phyloP scores from a whole-genome alignment of 2,113 vertebrate species.

The Eulemur macaco region DNA sequence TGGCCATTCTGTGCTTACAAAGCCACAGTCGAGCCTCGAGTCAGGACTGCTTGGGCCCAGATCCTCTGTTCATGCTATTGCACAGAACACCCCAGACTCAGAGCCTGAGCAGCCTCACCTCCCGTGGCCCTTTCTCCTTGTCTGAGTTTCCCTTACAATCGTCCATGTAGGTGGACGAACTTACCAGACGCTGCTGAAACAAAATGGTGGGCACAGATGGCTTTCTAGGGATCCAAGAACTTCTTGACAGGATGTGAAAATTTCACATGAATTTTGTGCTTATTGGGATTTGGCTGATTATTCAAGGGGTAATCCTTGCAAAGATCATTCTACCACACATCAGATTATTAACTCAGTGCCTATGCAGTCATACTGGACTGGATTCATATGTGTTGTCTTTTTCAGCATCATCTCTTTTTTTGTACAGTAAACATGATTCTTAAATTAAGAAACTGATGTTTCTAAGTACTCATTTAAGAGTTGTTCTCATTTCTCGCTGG shows the following conservation, averaged over 20 bases:
- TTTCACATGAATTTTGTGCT: not conserved
- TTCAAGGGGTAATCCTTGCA: not conserved
- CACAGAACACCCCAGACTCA: not conserved
- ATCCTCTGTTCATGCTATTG: not conserved
- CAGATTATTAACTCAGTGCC: not conserved
- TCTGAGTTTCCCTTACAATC: fast-evolving
- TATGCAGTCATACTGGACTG: not conserved
- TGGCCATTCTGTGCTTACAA: not conserved
- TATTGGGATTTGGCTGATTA: not conserved
- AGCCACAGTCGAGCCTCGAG: not conserved
- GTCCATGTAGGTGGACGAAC: not conserved
- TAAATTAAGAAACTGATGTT: not conserved
- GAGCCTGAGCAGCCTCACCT: not conserved
- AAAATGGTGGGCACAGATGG: not conserved
- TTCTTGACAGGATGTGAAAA: not conserved
- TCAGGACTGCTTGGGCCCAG: not conserved
- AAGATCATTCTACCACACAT: not conserved
- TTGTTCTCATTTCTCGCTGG: not conserved
- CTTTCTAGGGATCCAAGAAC: not conserved
- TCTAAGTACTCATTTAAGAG: not conserved
- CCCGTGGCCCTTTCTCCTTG: fast-evolving
- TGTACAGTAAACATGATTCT: not conserved
- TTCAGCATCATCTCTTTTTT: not conserved
- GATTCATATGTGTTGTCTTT: not conserved
- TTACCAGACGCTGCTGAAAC: not conserved